Percentiles rank a stretch among this genome's conserved stretches.
Conservation (phyloP, 2,888 invertebrate genomes). For the Therioaphis trifolii region DNA sequence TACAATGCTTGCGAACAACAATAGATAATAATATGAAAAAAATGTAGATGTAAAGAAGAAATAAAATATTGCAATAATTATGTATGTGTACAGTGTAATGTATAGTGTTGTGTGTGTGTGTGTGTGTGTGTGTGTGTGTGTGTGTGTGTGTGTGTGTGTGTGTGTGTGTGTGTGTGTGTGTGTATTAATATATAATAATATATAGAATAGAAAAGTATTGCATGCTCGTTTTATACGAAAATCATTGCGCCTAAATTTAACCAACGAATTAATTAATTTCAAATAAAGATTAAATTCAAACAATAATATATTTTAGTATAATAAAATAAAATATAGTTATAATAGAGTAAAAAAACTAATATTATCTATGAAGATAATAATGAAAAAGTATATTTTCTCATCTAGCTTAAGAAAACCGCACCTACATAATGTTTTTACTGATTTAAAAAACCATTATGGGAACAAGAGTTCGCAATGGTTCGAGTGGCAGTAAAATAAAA, state of each 20-base stretch:
- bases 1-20: constrained; percentile 62
- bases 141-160: neutral
- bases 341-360: constrained; percentile 30
- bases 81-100: neutral
- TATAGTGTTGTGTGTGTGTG: neutral
- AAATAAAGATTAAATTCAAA: constrained; percentile 34
- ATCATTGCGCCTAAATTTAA: constrained; percentile 41
- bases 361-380: neutral
- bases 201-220: constrained; percentile 56
- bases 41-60: constrained; percentile 52
- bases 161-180: constrained; percentile 26
- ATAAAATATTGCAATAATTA: constrained; percentile 55
- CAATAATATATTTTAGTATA: neutral
- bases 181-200: constrained; percentile 19
- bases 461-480: neutral
- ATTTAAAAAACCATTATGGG: too few species aligned
- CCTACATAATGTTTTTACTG: neutral
- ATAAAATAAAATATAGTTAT: constrained; percentile 17
- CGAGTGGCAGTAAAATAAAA: constrained; percentile 9
- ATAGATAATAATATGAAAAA: constrained; percentile 55
- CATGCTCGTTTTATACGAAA: constrained; percentile 54
- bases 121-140: neutral
- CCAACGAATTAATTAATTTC: constrained; percentile 28
- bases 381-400: neutral
- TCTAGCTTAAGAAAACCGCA: neutral